Evolutionary conservation across 2,888 invertebrate genomes (phyloP), one percentile per base, ranked within the genome.

Genomic region (Scaptomyza caliginosa): DNA sequence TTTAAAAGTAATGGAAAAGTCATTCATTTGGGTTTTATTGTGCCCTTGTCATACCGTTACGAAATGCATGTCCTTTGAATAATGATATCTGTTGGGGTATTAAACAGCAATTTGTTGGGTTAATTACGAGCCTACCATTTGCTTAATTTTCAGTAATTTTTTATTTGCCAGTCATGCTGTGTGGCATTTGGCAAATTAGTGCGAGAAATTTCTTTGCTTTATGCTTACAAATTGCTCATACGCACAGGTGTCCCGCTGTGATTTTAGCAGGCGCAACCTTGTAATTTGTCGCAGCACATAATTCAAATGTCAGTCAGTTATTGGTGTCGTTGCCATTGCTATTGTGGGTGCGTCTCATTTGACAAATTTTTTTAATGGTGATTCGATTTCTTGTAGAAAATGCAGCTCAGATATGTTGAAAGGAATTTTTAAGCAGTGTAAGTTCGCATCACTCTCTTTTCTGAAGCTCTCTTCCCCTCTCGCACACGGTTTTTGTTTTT

Each of bases 281-380:
- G 71, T 45, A 46, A 62, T n/a, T 54, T 79, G 58, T 56, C 57
- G 49, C 57, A 68, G 68, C 59, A 58, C 62, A 70, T 81, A 65
- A 67, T 63, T 78, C 71, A 78, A 81, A 77, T 71, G 85, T 78
- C 75, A 58, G 16, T 28, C 39, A 21, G 26, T 30, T 30, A 13
- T 5, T 48, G 30, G n/a, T 21, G 4, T n/a, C 49, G 16, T 7
- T 16, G 28, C 2, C 42, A 2, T 16, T 24, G 32, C 13, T 36
- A 19, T 17, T 34, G 34, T 7, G 13, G 16, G 40, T 46, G 49
- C n/a, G 40, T 45, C 42, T 56, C 38, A 52, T 54, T 56, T 50
- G 16, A 36, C 55, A 70, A 62, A 51, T 49, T 30, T 38, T 49
- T 57, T 60, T 58, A 45, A 40, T 45, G 39, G 42, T n/a, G 28